Evolutionary conservation across 2,888 invertebrate species (phyloP), one percentile per base, ranked within the genome.

Genomic region (Agonopterix alstromeriana): DNA sequence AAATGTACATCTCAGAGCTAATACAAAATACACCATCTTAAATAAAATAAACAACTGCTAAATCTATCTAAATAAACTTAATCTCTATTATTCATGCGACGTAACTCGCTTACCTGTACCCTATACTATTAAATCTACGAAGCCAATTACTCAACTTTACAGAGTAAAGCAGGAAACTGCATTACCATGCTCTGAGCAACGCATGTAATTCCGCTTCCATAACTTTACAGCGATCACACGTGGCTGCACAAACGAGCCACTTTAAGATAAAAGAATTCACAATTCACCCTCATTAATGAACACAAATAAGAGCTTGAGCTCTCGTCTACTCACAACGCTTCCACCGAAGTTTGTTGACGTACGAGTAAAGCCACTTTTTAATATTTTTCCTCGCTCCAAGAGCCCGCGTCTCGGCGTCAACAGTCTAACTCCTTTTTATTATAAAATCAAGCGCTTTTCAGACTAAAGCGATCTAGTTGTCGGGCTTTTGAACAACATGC

Each of bases 361-460:
- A 55, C 53, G 43, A 55, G 59, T 56, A 59, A 58, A 63, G 53
- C 46, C 54, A 46, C 50, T 56, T 63, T 63, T 67, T 60, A 63
- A 57, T 64, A 7, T 70, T 70, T 60, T 61, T 60, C 61, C 65
- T 63, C 64, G 52, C 50, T 41, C 46, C 50, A 49, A 58, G 56
- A 47, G 54, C 60, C 55, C 52, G 52, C 65, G 68, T 65, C 67
- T 67, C 67, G 60, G 56, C 73, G 65, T 67, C 68, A 61, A 64
- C 27, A 57, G 51, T 38, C 10, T 38, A 70, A 76, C 73, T 62
- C 71, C 67, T 69, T 77, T 77, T 74, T 77, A 73, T 73, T 70
- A 77, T 74, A 77, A 79, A 82, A 78, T 78, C 74, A 75, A 73
- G 70, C 66, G 63, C 62, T 58, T 71, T 73, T 74, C 65, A 64